Base-by-base conservation (phyloP, 2,113 vertebrate genomes). In the Dasyprocta punctata region DNA sequence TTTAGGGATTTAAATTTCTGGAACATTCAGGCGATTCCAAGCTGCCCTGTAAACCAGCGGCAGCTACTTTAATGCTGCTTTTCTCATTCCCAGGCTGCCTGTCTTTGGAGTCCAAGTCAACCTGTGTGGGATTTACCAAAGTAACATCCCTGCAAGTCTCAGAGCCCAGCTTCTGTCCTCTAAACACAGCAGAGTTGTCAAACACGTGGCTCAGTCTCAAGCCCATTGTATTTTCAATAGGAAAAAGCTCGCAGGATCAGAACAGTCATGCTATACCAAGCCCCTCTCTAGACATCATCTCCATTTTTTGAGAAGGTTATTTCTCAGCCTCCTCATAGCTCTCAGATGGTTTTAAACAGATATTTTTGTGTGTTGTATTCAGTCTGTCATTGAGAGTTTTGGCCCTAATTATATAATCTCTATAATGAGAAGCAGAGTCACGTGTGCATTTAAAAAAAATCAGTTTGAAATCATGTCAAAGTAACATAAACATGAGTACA, bases 1-100 rank as follows among this genome's bases (percentile, higher is more conserved):
- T 93, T 73, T 75, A 86, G 3, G 2, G 38, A 81, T 92, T 97
- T n/a, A 73, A 41, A 73, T 92, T 65, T 71, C 58, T 84, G 69
- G 65, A 38, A 63, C 41, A 60, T 6, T 80, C 24, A 84, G n/a
- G 44, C 71, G 41, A 78, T 16, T 84, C 44, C 75, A 77, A 89
- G 30, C 7, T 28, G 10, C 54, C 30, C 60, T 75, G 0, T 17
- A 89, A 52, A 16, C 33, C 58, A 8, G 2, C 2, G 13, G 81
- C 58, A 89, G 49, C 82, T 90, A 41, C 4, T 54, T 63, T 71
- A 36, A 78, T 87, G 77, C 67, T 14, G 84, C 28, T 81, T 33
- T 60, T 11, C 13, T 84, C 33, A 87, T 90, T 69, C 71, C 20
- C 16, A 52, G 56, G 20, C 11, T 89, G 38, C 69, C 38, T 52